Evolutionary conservation across 2,797 vertebrate genomes (phyloP).

Genomic region (Semaprochilodus insignis): DNA sequence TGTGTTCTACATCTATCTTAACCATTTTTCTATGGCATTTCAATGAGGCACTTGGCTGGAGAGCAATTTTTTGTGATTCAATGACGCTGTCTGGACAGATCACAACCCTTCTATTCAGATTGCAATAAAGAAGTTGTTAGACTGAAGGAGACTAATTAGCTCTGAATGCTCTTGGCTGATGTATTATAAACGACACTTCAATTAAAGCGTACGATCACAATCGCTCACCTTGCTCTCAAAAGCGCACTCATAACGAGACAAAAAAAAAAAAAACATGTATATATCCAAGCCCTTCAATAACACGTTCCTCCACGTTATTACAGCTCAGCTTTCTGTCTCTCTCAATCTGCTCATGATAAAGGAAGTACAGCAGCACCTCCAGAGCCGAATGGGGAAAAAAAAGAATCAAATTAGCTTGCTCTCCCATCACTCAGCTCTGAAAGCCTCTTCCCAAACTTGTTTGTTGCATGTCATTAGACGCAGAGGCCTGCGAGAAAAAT

Average conservation of each 20-base stretch:
- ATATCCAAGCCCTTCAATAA: neutral
- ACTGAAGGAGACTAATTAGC: slow-evolving; percentile 16
- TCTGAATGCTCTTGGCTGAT: slow-evolving; percentile 19
- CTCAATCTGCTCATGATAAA: neutral
- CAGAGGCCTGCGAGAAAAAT: slow-evolving; percentile 34
- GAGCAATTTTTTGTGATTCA: neutral
- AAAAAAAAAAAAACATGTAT: neutral
- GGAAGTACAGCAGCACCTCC: neutral
- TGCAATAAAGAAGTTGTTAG: slow-evolving; percentile 22
- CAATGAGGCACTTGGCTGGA: slow-evolving; percentile 1
- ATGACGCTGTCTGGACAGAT: slow-evolving; percentile 2
- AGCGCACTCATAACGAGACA: neutral
- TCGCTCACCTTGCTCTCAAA: slow-evolving; percentile 17
- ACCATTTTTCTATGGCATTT: slow-evolving; percentile 14
- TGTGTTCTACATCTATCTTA: neutral
- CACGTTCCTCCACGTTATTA: neutral
- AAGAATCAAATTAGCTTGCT: slow-evolving; percentile 6
- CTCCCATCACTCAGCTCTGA: slow-evolving; percentile 30
- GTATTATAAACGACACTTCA: slow-evolving; percentile 28
- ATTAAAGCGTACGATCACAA: slow-evolving; percentile 19
- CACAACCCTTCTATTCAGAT: slow-evolving; percentile 12
- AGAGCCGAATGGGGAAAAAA: neutral
- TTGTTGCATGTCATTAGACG: slow-evolving; percentile 40
- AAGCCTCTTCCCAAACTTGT: slow-evolving; percentile 28
- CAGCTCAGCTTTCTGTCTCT: neutral